These are phyloP conservation scores for Iphiclides podalirius DNA, from an alignment of 2,888 invertebrate genomes.

Conservation along the genomic window DNA sequence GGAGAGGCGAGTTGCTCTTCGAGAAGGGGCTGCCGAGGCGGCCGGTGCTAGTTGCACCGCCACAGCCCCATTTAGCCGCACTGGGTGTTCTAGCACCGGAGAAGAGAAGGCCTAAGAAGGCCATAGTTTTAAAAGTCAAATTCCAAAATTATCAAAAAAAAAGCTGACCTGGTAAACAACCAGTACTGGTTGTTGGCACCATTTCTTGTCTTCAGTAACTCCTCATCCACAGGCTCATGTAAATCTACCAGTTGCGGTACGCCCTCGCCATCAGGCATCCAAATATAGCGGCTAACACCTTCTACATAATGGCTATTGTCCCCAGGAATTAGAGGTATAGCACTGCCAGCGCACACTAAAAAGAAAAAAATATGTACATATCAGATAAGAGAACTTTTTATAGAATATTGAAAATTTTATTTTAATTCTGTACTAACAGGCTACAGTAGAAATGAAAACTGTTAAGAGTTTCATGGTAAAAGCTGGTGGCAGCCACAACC, in stretches of 20 bases:
- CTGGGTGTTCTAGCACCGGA: too few species aligned
- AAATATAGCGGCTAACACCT: constrained; percentile 51
- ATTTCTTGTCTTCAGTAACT: constrained; percentile 33
- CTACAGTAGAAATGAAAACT: constrained; percentile 35
- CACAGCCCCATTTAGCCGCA: too few species aligned
- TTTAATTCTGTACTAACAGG: constrained; percentile 36
- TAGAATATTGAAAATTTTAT: background rate
- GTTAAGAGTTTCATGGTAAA: constrained; percentile 37
- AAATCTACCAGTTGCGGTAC: constrained; percentile 50
- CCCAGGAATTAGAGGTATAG: constrained; percentile 41
- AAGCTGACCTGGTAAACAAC: constrained; percentile 51
- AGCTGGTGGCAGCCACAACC: background rate
- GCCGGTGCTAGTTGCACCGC: too few species aligned
- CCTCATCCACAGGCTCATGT: constrained; percentile 37
- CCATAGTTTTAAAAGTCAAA: too few species aligned
- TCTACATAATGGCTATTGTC: constrained; percentile 56
- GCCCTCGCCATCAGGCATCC: constrained; percentile 55
- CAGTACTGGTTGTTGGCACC: constrained; percentile 53
- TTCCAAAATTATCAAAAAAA: too few species aligned
- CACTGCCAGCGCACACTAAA: constrained; percentile 39
- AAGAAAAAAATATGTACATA: background rate
- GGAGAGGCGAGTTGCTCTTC: too few species aligned
- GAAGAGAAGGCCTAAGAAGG: too few species aligned
- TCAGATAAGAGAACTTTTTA: background rate
- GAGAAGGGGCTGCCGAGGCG: too few species aligned